These are phyloP conservation scores for Lordiphosa clarofinis DNA, from an alignment of 1,140 invertebrate species.

Conservation along the genomic window DNA sequence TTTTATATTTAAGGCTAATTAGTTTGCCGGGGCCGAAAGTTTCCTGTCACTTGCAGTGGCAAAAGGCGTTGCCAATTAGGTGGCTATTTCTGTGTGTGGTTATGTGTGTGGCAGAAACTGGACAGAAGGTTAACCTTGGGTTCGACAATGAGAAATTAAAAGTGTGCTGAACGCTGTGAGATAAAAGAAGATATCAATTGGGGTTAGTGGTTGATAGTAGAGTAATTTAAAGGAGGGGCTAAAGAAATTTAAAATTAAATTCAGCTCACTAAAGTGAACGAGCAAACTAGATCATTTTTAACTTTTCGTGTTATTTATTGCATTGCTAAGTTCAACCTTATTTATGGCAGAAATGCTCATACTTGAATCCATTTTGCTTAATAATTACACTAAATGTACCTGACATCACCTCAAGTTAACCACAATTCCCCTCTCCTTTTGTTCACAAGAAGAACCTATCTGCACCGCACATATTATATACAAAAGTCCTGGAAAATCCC, in stretches of 20 bases:
- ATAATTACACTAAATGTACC: no score
- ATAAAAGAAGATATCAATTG: background rate
- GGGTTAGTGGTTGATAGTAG: background rate
- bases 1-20: conserved; percentile 65
- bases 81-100: conserved; percentile 18
- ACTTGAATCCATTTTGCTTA: no score
- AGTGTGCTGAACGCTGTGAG: conserved; percentile 12
- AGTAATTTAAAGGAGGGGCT: background rate
- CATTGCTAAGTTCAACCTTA: no score
- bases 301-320: no score
- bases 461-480: conserved; percentile 1
- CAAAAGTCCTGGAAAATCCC: conserved; percentile 37
- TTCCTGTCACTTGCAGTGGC: conserved; percentile 73
- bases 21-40: conserved; percentile 65
- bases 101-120: conserved; percentile 14
- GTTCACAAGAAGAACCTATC: no score
- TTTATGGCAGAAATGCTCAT: no score
- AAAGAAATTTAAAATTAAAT: no score
- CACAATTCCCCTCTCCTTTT: no score
- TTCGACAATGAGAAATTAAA: conserved; percentile 42
- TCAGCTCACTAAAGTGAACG: no score
- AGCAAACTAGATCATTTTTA: no score
- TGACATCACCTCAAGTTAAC: no score
- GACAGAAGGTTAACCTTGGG: conserved; percentile 37
- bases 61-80: conserved; percentile 72